A percentile compares a stretch with the other conserved stretches of the same genome.
Evolutionary conservation across 2,888 invertebrate species (phyloP).

Genomic region (Eupithecia subumbrata): DNA sequence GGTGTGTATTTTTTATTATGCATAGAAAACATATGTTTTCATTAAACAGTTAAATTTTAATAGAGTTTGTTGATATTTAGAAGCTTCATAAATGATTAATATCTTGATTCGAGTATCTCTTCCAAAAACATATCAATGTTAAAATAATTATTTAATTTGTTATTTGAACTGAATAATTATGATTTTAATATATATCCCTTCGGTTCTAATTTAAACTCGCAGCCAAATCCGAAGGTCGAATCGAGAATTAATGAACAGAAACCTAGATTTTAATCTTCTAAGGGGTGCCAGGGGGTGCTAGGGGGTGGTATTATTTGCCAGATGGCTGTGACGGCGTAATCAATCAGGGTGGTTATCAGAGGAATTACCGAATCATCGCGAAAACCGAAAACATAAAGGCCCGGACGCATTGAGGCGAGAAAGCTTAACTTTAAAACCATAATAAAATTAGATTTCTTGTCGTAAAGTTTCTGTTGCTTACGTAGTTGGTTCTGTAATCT

Average conservation of each 20-base stretch:
- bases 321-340: slow-evolving; percentile 50
- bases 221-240: slow-evolving; percentile 7
- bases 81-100: too few relatives aligned
- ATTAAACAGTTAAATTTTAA: too few relatives aligned
- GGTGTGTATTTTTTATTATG: too few relatives aligned
- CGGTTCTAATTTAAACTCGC: neutral
- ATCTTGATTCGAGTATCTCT: neutral
- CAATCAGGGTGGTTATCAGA: slow-evolving; percentile 48
- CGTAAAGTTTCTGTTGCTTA: neutral
- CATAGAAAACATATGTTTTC: too few relatives aligned
- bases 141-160: neutral
- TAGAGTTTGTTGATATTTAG: too few relatives aligned
- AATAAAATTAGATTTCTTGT: neutral
- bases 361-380: slow-evolving; percentile 49
- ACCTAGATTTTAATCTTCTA: slow-evolving; percentile 44
- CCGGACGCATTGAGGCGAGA: neutral
- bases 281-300: neutral
- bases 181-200: slow-evolving; percentile 1
- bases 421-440: neutral
- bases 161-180: neutral
- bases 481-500: neutral
- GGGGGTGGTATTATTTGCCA: slow-evolving; percentile 39
- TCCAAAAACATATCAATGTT: neutral
- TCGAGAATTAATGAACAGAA: slow-evolving; percentile 22
- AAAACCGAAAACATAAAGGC: slow-evolving; percentile 34